Evolutionary conservation across 1,140 invertebrate species (phyloP), one percentile per base, ranked within the genome.

Genomic region (Meloidogyne exigua): DNA sequence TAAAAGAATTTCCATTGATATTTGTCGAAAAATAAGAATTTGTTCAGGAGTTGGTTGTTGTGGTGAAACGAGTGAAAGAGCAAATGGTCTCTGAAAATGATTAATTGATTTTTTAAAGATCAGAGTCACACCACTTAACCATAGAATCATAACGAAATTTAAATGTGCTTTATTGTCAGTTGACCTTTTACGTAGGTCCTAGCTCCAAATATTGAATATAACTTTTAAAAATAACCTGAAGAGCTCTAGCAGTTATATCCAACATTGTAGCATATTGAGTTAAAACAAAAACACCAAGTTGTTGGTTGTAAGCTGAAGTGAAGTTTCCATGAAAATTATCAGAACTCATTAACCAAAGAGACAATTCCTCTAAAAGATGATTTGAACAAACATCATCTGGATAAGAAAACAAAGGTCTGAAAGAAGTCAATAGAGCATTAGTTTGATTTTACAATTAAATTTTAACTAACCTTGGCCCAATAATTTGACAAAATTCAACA

Each of bases 21-120:
- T 62, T 21, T 68, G 23, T 65, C 81, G 70, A 65, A 83, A 83
- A 11, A 28, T 11, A n/a, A 44, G 15, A 39, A 75, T 70, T 36
- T 75, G 63, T 32, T 65, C 42, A 18, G 72, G 25, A 21, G 73
- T 76, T 25, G 84, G 84, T 57, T 75, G 32, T 49, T 83, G 69
- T 18, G 81, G 72, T 4, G 65, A 69, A 12, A 83, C 44, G 21
- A 81, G 66, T 39, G 84, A 82, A 39, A 83, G 42, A 12, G 82
- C 84, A 63, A 86, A 77, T 39, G 84, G 84, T 62, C 82, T 64
- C 81, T 83, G 68, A 83, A 86, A 83, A n/a, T n/a, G n/a, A n/a
- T n/a, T n/a, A n/a, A n/a, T n/a, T n/a, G n/a, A n/a, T n/a, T n/a
- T n/a, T n/a, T n/a, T n/a, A n/a, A n/a, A n/a, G n/a, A n/a, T n/a